Base-by-base conservation (phyloP, 37 sponge, comb jelly and placozoan genomes). In the Hexactinellida sp. region DNA sequence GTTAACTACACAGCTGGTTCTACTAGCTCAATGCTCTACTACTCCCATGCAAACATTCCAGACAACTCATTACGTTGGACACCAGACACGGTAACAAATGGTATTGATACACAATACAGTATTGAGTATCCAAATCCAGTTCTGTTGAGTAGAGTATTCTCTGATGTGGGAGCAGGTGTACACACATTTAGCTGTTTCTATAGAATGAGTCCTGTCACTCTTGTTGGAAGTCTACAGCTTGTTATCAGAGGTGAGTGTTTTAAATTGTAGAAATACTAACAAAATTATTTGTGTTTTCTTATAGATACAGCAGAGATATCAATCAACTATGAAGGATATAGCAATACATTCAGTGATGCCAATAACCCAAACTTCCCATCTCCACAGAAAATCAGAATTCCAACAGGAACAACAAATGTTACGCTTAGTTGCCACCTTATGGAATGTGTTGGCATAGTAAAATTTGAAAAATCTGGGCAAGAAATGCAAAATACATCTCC, bases 71-170 rank as follows among this genome's bases (percentile, higher is more conserved):
- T 63, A 63, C 76, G 76, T n/a, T 63, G 76, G 76, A 63, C 76
- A 10, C 25, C 76, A 25, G 76, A 63, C 21, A 32, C 28, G 3
- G 30, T 63, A 63, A 63, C 3, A 3, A 28, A 10, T 25, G 76
- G 76, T 25, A 23, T 21, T 32, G 13, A 5, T 10, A n/a, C 3
- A 23, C 1, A 25, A 63, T 63, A 25, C 76, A 63, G 30, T 63
- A 10, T n/a, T 63, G 76, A 63, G 30, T 63, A 63, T 28, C 76
- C 76, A 63, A 63, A 63, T 63, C 76, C 76, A 25, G 76, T 63
- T 23, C 34, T n/a, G 30, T 63, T 63, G 76, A 63, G 76, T n/a
- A 28, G 19, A 63, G 30, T 63, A 63, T 63, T 63, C 76, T 32
- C 76, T 63, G 34, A 63, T 63, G 76, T 63, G 30, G 76, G 76